These are phyloP conservation scores for Pterocles gutturalis DNA, from an alignment of 2,113 vertebrate genomes.

Conservation along the genomic window DNA sequence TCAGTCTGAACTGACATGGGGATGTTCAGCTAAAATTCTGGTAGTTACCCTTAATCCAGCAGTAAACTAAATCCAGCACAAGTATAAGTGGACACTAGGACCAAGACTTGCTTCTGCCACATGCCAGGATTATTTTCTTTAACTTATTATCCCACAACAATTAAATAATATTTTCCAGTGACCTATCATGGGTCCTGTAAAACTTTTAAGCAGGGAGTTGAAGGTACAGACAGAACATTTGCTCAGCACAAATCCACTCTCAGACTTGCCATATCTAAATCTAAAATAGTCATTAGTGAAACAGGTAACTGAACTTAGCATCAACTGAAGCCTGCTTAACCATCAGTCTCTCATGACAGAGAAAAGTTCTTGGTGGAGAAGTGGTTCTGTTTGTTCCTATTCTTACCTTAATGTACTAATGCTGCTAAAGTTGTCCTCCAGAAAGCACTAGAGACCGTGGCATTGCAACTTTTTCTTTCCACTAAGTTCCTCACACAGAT, in stretches of 20 bases:
- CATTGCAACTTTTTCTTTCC: conserved; percentile 36
- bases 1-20: not conserved
- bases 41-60: not conserved
- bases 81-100: not conserved
- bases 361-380: not conserved
- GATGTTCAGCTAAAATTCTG: not conserved
- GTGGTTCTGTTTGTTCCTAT: not conserved
- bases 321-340: not conserved
- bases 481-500: not conserved
- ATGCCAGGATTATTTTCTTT: not conserved
- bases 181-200: not conserved
- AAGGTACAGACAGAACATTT: not conserved
- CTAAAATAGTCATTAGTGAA: not conserved
- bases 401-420: not conserved
- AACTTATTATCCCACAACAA: not conserved
- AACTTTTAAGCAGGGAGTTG: not conserved
- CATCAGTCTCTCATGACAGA: not conserved
- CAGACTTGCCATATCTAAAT: not conserved
- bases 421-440: conserved; percentile 26
- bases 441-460: not conserved
- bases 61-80: not conserved
- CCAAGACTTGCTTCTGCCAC: not conserved
- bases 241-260: not conserved
- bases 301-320: not conserved
- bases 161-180: not conserved